Conservation (phyloP, 2,113 vertebrate species). For the Clarias batrachus region DNA sequence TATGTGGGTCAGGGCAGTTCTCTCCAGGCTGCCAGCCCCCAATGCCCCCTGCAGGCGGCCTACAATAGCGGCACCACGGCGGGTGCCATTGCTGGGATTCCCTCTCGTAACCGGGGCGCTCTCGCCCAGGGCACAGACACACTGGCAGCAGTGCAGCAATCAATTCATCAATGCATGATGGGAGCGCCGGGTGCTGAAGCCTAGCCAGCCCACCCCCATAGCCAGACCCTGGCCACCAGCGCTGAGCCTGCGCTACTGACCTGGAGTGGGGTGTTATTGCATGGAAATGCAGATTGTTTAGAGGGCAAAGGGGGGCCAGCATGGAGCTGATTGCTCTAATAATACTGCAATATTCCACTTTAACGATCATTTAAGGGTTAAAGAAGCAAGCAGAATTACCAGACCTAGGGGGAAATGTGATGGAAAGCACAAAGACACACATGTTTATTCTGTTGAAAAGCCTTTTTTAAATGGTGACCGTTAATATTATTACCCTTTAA, state of each 20-base stretch:
- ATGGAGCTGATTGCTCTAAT: slow-evolving; percentile 39
- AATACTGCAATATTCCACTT: slow-evolving; percentile 26
- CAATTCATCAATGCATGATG: slow-evolving; percentile 77
- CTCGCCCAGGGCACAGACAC: slow-evolving; percentile 77
- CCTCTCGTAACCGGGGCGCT: slow-evolving; percentile 77
- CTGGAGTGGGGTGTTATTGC: slow-evolving; percentile 25
- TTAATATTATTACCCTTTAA: background rate
- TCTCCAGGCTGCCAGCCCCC: slow-evolving; percentile 70
- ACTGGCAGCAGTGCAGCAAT: slow-evolving; percentile 76
- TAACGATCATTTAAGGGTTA: slow-evolving; percentile 29
- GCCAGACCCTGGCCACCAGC: slow-evolving; percentile 50
- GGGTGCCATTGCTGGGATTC: slow-evolving; percentile 80
- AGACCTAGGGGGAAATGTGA: background rate
- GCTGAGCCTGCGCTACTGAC: slow-evolving; percentile 28
- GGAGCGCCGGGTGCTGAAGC: slow-evolving; percentile 67
- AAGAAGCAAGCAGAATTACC: background rate
- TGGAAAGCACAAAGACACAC: background rate
- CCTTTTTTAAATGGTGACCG: background rate
- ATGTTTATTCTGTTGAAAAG: background rate
- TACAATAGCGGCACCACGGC: slow-evolving; percentile 75
- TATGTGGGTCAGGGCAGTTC: slow-evolving; percentile 77
- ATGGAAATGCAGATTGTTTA: slow-evolving; percentile 5
- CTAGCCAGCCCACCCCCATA: slow-evolving; percentile 56
- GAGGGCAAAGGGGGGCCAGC: slow-evolving; percentile 19
- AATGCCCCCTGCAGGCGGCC: slow-evolving; percentile 72